Percentiles rank a stretch among this genome's conserved stretches.
Evolutionary conservation across 1,140 invertebrate genomes (phyloP).

Genomic region (Drosophila micromelanica): DNA sequence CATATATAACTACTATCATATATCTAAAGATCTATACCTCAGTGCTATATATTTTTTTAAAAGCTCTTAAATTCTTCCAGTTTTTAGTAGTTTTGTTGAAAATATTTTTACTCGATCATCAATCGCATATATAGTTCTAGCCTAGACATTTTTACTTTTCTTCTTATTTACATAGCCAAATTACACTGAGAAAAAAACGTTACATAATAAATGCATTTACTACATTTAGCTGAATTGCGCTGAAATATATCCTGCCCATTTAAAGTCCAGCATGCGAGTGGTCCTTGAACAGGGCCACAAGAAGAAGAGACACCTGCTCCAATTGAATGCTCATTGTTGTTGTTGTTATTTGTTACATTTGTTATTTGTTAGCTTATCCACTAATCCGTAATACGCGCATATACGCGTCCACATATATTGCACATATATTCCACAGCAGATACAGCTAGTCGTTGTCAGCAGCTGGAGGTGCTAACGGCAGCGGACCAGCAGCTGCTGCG

Average conservation of each 20-base stretch:
- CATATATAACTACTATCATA: neutral
- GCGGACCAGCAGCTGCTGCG: conserved; percentile 73
- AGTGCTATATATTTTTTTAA: conserved; percentile 13
- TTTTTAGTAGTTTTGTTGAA: conserved; percentile 22
- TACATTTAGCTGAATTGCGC: conserved; percentile 17
- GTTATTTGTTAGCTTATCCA: conserved; percentile 23
- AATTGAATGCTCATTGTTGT: conserved; percentile 53
- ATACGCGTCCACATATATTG: neutral
- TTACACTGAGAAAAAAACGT: conserved; percentile 64
- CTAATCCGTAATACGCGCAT: conserved; percentile 34
- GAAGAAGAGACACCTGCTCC: conserved; percentile 14
- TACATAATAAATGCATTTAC: conserved; percentile 3
- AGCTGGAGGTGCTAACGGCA: conserved; percentile 52
- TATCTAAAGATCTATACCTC: conserved; percentile 25
- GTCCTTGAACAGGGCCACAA: neutral
- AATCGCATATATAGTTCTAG: conserved; percentile 23
- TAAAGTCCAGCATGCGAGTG: conserved; percentile 1
- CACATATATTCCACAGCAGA: conserved; percentile 38
- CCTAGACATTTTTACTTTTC: conserved; percentile 12
- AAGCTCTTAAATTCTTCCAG: conserved; percentile 5
- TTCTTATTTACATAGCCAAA: conserved; percentile 30
- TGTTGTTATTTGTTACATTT: conserved; percentile 36
- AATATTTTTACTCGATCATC: conserved; percentile 4
- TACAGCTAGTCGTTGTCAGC: conserved; percentile 59
- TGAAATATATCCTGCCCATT: conserved; percentile 1